phyloP scores from a whole-genome alignment of 1,140 invertebrate species.

The Drosophila navojoa region DNA sequence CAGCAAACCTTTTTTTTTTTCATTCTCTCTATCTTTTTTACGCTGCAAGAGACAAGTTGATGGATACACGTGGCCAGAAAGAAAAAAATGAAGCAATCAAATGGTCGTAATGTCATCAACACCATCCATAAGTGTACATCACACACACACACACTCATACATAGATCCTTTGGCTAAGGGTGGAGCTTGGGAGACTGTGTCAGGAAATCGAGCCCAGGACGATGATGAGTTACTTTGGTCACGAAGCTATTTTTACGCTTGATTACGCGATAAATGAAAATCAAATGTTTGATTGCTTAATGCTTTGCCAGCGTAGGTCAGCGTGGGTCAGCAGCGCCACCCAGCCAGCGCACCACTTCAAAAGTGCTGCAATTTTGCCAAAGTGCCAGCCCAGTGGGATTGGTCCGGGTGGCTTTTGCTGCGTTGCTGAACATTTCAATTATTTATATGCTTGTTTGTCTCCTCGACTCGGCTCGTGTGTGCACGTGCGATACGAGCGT shows the following conservation, averaged over 20 bases:
- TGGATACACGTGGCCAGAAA: slow-evolving; percentile 45
- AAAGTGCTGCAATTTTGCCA: slow-evolving; percentile 72
- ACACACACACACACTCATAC: slow-evolving; percentile 21
- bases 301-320: slow-evolving; percentile 41
- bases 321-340: slow-evolving; percentile 45
- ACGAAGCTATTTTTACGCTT: slow-evolving; percentile 82
- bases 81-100: slow-evolving; percentile 66
- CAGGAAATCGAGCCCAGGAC: slow-evolving; percentile 26
- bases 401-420: slow-evolving; percentile 18
- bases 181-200: not conserved
- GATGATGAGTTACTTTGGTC: slow-evolving; percentile 81
- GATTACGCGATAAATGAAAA: slow-evolving; percentile 83
- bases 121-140: slow-evolving; percentile 61
- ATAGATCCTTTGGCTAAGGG: slow-evolving; percentile 3
- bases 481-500: slow-evolving; percentile 63
- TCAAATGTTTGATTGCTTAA: slow-evolving; percentile 82
- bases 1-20: slow-evolving; percentile 20
- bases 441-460: slow-evolving; percentile 80
- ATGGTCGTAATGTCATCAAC: slow-evolving; percentile 79
- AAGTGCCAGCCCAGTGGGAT: slow-evolving; percentile 38
- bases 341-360: slow-evolving; percentile 28
- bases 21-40: not conserved
- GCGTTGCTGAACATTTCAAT: slow-evolving; percentile 72
- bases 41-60: slow-evolving; percentile 23
- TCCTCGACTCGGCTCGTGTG: slow-evolving; percentile 36